These are phyloP conservation scores for Chlorops oryzae DNA, from an alignment of 1,140 invertebrate species.

Conservation along the genomic window DNA sequence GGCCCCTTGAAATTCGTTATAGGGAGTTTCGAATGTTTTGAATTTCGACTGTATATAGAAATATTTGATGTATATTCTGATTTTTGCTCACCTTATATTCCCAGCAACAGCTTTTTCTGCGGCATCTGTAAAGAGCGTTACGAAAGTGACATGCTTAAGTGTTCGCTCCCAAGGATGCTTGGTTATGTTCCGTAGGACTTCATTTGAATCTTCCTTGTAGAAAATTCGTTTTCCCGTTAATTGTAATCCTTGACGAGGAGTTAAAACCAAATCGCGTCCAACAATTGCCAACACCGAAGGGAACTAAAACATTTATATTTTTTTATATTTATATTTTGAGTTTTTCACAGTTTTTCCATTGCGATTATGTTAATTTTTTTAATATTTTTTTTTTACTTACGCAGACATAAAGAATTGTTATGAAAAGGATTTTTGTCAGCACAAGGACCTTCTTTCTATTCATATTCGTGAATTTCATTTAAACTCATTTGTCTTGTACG, in stretches of 20 bases:
- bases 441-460: too few relatives aligned
- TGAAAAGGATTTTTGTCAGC: too few relatives aligned
- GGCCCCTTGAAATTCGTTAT: too few relatives aligned
- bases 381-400: too few relatives aligned
- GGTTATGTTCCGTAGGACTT: conserved; percentile 21
- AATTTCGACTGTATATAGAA: not conserved
- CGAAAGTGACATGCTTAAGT: conserved; percentile 54
- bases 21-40: too few relatives aligned
- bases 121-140: conserved; percentile 49
- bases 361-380: too few relatives aligned
- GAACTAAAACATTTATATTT: conserved; percentile 5
- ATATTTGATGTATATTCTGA: not conserved
- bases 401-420: too few relatives aligned
- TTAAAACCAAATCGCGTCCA: conserved; percentile 39
- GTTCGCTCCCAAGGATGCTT: conserved; percentile 52
- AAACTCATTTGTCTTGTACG: too few relatives aligned
- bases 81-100: conserved; percentile 30
- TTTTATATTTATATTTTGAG: not conserved
- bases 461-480: too few relatives aligned
- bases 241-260: conserved; percentile 31
- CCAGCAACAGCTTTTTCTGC: conserved; percentile 42
- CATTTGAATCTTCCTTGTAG: conserved; percentile 27
- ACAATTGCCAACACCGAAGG: conserved; percentile 20
- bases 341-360: too few relatives aligned
- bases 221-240: conserved; percentile 33